Conservation (phyloP, 2,888 invertebrate genomes). For the Thera obeliscata region DNA sequence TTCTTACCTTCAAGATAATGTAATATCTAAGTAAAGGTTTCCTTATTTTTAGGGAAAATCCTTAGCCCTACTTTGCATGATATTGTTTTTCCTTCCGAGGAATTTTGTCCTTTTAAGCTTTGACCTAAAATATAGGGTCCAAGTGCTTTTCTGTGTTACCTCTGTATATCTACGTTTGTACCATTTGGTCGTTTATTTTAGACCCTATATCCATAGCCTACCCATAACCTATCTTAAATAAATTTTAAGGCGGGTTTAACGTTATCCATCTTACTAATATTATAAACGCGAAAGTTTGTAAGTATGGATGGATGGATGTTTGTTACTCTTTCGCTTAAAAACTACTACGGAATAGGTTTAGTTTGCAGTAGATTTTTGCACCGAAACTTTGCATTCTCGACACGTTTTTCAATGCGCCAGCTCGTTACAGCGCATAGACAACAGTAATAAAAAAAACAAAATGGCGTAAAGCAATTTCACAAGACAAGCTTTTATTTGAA, state of each 20-base stretch:
- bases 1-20: constrained; percentile 33
- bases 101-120: constrained; percentile 4
- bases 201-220: background rate
- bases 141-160: background rate
- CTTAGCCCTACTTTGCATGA: constrained; percentile 19
- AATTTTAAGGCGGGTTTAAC: no score
- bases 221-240: no score
- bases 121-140: constrained; percentile 2
- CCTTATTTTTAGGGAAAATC: constrained; percentile 26
- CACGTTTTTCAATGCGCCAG: constrained; percentile 30
- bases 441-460: constrained; percentile 26
- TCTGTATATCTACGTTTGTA: background rate
- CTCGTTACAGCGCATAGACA: constrained; percentile 27
- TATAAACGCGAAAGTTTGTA: no score
- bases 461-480: constrained; percentile 15
- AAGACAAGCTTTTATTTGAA: constrained; percentile 17
- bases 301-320: no score
- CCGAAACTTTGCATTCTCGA: constrained; percentile 17
- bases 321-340: no score
- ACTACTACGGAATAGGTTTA: background rate
- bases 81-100: constrained; percentile 15
- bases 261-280: no score
- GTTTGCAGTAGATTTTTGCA: constrained; percentile 24
- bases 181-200: background rate
- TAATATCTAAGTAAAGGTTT: constrained; percentile 25